Conservation (phyloP, 2,797 vertebrate genomes). For the Parauchenoglanis ngamensis region DNA sequence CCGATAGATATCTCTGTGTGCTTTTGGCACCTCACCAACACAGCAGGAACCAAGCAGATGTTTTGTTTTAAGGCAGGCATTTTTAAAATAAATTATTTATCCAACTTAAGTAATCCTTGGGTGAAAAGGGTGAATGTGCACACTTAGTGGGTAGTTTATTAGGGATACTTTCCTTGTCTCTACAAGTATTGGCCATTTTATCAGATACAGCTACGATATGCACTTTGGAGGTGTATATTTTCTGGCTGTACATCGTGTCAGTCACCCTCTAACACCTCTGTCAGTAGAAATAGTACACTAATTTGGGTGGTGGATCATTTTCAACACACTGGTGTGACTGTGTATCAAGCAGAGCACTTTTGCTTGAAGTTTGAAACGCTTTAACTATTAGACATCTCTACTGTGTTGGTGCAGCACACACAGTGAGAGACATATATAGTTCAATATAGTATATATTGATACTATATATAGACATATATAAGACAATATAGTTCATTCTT, state of each 20-base stretch:
- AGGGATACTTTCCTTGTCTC: background rate
- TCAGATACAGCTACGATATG: background rate
- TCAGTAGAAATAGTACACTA: background rate
- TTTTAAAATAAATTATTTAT: slow-evolving; percentile 71
- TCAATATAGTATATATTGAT: too few species aligned
- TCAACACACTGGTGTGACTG: background rate
- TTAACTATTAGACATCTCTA: background rate
- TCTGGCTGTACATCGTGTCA: background rate
- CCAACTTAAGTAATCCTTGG: slow-evolving; percentile 59
- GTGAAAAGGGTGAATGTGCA: slow-evolving; percentile 61
- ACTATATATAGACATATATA: too few species aligned
- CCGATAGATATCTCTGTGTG: slow-evolving; percentile 59
- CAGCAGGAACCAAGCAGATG: slow-evolving; percentile 75
- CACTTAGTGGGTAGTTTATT: background rate
- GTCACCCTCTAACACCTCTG: background rate
- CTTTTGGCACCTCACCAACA: slow-evolving; percentile 66
- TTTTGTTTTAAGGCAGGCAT: slow-evolving; percentile 63
- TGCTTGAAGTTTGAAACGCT: background rate
- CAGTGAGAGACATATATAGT: background rate
- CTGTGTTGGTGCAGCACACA: background rate
- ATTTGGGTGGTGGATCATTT: background rate
- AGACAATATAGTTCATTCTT: background rate
- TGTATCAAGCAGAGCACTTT: background rate
- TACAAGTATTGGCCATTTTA: background rate
- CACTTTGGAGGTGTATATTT: background rate